phyloP scores from a whole-genome alignment of 1,140 invertebrate genomes.

The Gryllus bimaculatus region DNA sequence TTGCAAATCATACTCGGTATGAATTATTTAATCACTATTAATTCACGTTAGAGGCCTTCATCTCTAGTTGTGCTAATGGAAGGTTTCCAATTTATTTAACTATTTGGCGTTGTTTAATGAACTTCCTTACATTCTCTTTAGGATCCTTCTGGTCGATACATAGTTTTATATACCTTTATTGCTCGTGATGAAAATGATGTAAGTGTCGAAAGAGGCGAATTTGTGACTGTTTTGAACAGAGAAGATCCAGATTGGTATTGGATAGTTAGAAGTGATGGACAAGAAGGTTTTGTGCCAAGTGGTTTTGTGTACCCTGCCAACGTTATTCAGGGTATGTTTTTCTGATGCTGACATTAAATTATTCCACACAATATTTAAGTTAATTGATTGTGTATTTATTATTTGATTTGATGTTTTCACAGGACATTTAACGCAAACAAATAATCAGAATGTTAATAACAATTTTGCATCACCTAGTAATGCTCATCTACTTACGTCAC shows the following conservation, averaged over 20 bases:
- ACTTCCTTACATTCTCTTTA: constrained; percentile 26
- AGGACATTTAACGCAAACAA: constrained; percentile 37
- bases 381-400: neutral
- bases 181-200: constrained; percentile 90
- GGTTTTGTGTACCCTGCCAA: constrained; percentile 87
- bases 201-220: constrained; percentile 84
- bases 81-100: too few species aligned
- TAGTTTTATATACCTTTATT: constrained; percentile 87
- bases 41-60: too few species aligned
- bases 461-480: constrained; percentile 22
- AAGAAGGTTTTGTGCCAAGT: constrained; percentile 91
- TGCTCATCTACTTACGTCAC: constrained; percentile 28
- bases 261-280: constrained; percentile 82
- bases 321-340: constrained; percentile 56
- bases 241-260: constrained; percentile 95
- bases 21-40: too few species aligned
- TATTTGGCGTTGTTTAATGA: too few species aligned
- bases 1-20: too few species aligned
- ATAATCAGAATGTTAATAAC: constrained; percentile 24
- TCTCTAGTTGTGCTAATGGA: too few species aligned
- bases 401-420: constrained; percentile 23
- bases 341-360: neutral
- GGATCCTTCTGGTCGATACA: constrained; percentile 80
- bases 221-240: constrained; percentile 86
- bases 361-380: neutral